Conservation (phyloP, 2,113 vertebrate genomes). For the Gambusia affinis region DNA sequence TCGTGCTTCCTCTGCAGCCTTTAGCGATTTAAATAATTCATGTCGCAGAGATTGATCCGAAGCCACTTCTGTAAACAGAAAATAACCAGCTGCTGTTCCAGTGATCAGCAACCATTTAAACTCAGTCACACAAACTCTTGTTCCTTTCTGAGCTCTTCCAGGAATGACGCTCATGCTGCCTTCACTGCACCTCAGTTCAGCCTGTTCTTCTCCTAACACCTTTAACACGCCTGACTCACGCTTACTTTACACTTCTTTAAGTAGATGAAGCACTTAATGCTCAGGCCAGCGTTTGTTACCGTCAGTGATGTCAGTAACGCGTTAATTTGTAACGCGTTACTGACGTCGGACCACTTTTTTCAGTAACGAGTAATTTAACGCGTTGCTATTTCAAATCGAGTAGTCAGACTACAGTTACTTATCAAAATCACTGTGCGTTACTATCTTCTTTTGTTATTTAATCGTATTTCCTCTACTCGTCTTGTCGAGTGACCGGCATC, state of each 20-base stretch:
- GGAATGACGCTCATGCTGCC: background rate
- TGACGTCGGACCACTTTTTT: no score
- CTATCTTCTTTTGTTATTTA: no score
- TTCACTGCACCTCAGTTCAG: background rate
- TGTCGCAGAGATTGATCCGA: background rate
- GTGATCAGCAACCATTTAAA: background rate
- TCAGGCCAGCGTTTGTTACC: no score
- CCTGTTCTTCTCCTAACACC: background rate
- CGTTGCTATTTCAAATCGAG: no score
- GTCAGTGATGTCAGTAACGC: no score
- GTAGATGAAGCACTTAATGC: background rate
- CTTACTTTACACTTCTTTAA: background rate
- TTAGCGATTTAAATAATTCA: background rate
- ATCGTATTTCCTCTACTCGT: no score
- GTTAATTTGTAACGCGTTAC: no score
- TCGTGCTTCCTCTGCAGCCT: conserved; percentile 15
- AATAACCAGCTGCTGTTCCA: background rate
- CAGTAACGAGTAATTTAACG: no score
- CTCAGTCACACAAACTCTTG: background rate
- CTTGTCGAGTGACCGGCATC: no score
- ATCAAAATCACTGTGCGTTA: no score
- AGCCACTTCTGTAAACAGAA: no score
- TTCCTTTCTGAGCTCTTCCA: background rate
- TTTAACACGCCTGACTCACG: background rate
- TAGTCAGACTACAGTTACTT: no score